Conservation (phyloP, 2,888 invertebrate species). For the Stenodera caucasica region DNA sequence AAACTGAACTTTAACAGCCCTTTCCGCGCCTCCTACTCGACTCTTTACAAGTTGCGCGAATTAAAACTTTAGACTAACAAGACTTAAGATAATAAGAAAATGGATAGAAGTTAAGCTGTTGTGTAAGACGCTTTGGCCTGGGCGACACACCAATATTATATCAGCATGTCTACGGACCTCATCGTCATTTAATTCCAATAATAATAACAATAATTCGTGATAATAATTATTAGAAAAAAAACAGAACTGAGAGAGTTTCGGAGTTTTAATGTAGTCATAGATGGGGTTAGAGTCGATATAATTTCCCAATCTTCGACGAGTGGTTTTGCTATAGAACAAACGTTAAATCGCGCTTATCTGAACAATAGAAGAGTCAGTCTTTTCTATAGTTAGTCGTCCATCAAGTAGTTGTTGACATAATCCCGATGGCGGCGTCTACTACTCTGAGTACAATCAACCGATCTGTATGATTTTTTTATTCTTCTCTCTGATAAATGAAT, state of each 20-base stretch:
- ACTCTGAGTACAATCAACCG: constrained; percentile 35
- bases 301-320: constrained; percentile 45
- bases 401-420: constrained; percentile 43
- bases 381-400: constrained; percentile 34
- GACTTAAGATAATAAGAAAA: constrained; percentile 60
- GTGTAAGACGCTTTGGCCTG: constrained; percentile 54
- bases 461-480: constrained; percentile 15
- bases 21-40: constrained; percentile 51
- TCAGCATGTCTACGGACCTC: constrained; percentile 39
- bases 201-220: constrained; percentile 12
- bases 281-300: too few species aligned
- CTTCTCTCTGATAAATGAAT: constrained; percentile 10
- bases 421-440: constrained; percentile 41
- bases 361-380: constrained; percentile 40
- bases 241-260: too few species aligned
- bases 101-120: constrained; percentile 57
- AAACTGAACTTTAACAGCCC: constrained; percentile 52
- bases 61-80: constrained; percentile 67
- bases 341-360: constrained; percentile 43
- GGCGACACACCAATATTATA: constrained; percentile 32
- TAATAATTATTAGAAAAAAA: too few species aligned
- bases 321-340: constrained; percentile 40
- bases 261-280: too few species aligned
- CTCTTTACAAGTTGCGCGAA: constrained; percentile 60
- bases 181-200: constrained; percentile 5